These are phyloP conservation scores for Myotis planiceps DNA, from an alignment of 2,797 vertebrate genomes.

Conservation along the genomic window DNA sequence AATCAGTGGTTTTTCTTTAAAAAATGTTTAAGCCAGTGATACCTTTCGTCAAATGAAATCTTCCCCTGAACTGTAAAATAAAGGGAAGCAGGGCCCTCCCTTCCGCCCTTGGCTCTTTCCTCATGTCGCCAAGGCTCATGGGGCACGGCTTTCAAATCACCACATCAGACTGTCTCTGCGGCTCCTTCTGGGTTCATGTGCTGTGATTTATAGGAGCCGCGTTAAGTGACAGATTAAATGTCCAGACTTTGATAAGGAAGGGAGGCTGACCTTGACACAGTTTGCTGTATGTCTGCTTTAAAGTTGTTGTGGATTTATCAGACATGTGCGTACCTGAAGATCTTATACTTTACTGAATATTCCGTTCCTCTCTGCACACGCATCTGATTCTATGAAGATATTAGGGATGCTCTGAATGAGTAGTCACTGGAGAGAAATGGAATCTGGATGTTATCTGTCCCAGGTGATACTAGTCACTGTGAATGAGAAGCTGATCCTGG, in stretches of 20 bases:
- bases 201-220: background rate
- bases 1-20: background rate
- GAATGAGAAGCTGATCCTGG: background rate
- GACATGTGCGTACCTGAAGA: background rate
- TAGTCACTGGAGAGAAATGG: background rate
- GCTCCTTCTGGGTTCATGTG: background rate
- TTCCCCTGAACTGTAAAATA: background rate
- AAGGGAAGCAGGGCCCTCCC: background rate
- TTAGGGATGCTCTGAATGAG: background rate
- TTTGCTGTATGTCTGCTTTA: background rate
- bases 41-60: background rate
- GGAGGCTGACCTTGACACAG: background rate
- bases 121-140: rapidly evolving
- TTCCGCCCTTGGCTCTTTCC: background rate
- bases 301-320: background rate
- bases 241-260: background rate
- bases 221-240: background rate
- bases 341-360: background rate
- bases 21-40: background rate
- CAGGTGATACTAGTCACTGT: background rate
- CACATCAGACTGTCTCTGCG: background rate
- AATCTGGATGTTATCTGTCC: background rate
- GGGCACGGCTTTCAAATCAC: background rate
- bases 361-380: background rate
- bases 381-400: background rate